Evolutionary conservation across 1,140 invertebrate genomes (phyloP).

Genomic region (Drosophila varians): DNA sequence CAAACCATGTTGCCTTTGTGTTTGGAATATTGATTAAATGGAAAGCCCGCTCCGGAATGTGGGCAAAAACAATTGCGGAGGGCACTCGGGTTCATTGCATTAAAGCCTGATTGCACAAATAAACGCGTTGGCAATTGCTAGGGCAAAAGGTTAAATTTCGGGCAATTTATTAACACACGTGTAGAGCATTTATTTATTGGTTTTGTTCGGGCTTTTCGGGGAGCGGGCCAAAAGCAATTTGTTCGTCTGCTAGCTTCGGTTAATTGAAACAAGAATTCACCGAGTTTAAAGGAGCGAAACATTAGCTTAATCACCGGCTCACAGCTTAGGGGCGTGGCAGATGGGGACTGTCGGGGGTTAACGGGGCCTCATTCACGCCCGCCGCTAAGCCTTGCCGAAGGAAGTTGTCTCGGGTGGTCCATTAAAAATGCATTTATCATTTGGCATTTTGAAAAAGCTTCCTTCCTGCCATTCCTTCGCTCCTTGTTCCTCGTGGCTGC

Average conservation of each 20-base stretch:
- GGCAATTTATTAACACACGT: constrained; percentile 66
- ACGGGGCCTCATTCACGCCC: constrained; percentile 21
- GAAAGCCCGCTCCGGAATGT: constrained; percentile 34
- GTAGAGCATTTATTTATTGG: constrained; percentile 53
- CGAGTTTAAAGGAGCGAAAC: constrained; percentile 46
- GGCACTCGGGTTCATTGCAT: constrained; percentile 45
- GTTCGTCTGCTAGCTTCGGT: constrained; percentile 33
- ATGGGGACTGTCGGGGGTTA: not conserved
- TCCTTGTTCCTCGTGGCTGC: not conserved
- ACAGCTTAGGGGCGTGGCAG: constrained; percentile 20
- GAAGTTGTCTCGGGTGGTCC: constrained; percentile 56
- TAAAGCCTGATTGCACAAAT: constrained; percentile 67
- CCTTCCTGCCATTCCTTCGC: constrained; percentile 45
- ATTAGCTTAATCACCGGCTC: constrained; percentile 69
- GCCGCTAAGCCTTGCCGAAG: constrained; percentile 52
- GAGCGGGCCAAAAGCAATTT: constrained; percentile 42
- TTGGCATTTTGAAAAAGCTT: constrained; percentile 77
- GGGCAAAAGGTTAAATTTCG: constrained; percentile 30
- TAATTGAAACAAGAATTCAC: constrained; percentile 61
- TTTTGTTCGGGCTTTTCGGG: not conserved
- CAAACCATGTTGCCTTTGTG: constrained; percentile 44
- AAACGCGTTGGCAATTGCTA: constrained; percentile 56
- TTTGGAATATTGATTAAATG: constrained; percentile 78
- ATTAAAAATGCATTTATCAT: constrained; percentile 81
- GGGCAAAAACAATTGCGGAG: constrained; percentile 50